Conservation (phyloP, 2,113 vertebrate species). For the Arizona elegans region DNA sequence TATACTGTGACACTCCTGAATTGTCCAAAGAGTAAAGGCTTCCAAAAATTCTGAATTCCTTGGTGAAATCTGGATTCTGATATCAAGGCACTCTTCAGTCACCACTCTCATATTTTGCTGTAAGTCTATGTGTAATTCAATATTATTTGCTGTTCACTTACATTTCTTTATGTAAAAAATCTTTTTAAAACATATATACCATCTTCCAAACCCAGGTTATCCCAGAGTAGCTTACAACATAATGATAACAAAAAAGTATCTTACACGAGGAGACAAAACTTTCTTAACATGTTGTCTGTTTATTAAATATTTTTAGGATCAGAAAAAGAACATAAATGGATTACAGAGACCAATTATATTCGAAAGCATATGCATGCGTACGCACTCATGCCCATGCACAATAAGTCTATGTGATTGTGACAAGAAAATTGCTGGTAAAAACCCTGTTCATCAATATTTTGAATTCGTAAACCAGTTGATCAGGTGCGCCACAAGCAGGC, state of each 20-base stretch:
- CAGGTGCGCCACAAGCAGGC: not conserved
- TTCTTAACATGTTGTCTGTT: not conserved
- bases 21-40: not conserved
- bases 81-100: not conserved
- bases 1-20: not conserved
- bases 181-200: not conserved
- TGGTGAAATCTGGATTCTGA: not conserved
- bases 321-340: not conserved
- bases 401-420: not conserved
- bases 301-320: not conserved
- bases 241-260: not conserved
- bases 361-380: not conserved
- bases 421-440: not conserved
- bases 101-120: rapidly evolving
- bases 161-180: not conserved
- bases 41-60: not conserved
- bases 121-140: not conserved
- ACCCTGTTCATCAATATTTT: not conserved
- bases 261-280: not conserved
- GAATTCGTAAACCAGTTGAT: not conserved
- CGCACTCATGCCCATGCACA: not conserved
- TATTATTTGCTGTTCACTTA: not conserved
- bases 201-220: not conserved
- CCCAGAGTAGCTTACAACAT: not conserved
- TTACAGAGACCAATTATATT: not conserved